A percentile compares a stretch with the other conserved stretches of the same genome.
phyloP scores from a whole-genome alignment of 2,888 invertebrate species.

The Cantharis rustica region DNA sequence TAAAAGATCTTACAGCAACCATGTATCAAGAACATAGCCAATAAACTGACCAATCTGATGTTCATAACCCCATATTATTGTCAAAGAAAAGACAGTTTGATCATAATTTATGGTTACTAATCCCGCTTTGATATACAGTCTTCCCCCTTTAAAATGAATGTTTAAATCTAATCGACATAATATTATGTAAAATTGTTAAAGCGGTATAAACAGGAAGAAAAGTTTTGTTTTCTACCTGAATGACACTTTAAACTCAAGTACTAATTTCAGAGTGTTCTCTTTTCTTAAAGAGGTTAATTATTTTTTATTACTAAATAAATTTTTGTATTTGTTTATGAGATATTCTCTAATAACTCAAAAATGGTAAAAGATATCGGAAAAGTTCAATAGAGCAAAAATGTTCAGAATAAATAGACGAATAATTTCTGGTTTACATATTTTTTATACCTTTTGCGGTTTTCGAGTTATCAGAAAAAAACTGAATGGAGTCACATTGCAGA shows the following conservation, averaged over 20 bases:
- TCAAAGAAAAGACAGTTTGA: background rate
- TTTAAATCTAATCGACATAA: background rate
- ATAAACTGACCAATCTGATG: background rate
- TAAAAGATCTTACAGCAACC: background rate
- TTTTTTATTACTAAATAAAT: background rate
- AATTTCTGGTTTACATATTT: no score
- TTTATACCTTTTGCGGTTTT: no score
- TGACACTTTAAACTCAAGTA: background rate
- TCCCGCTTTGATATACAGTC: background rate
- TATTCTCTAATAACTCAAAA: background rate
- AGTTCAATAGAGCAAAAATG: no score
- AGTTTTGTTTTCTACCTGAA: background rate
- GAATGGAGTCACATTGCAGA: no score
- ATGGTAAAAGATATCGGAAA: background rate
- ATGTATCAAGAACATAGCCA: background rate
- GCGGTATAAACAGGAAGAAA: background rate
- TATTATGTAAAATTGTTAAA: background rate
- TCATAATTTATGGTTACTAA: background rate
- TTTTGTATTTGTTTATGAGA: no score
- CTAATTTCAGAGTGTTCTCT: background rate
- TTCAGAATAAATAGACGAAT: background rate
- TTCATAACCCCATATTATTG: background rate
- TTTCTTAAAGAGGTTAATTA: background rate
- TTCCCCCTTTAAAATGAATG: background rate
- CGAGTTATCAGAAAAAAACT: no score